Base-by-base conservation (phyloP, 2,113 vertebrate genomes). In the Rhodinocichla rosea region DNA sequence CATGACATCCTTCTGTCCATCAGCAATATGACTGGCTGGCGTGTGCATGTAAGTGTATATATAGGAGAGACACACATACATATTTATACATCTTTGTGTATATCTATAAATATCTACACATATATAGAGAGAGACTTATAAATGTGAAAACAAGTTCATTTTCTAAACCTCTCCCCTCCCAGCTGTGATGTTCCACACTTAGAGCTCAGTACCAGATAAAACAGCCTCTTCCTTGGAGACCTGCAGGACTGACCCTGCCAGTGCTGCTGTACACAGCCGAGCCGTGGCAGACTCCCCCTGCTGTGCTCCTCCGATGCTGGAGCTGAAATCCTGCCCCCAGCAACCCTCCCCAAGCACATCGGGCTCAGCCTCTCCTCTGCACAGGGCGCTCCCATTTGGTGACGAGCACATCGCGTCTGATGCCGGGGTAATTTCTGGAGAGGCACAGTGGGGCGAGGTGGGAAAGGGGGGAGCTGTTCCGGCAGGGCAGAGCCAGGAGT, bases 401-500 rank as follows among this genome's bases (percentile, higher is more conserved):
- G 7, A 19, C 2, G 7, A 44, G 40, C 33, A 14, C 44, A 8
- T 33, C 16, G 0, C 1, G 10, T 44, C 39, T 52, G 30, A 75
- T 11, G 11, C 32, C 9, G 3, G n/a, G 40, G 8, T 11, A 15
- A 13, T 67, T 42, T 37, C 52, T 16, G 56, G 68, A n/a, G 55
- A 50, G 47, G 32, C 21, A 17, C 2, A 10, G 32, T 0, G 4
- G 39, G 33, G 15, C 0, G 0, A 22, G 10, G 6, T 7, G 15
- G 17, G 32, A 24, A 52, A 33, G 20, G 28, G 27, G 14, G 5
- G 9, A 55, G 39, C 26, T n/a, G 10, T 11, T 19, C 42, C 30
- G 18, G 35, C 15, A 76, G 11, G n/a, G 45, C 63, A 60, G 59
- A 67, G 39, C 8, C 2, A 1, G 39, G 26, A 67, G 28, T 1